phyloP scores from a whole-genome alignment of 2,113 vertebrate species.

The Dasyornis broadbenti region DNA sequence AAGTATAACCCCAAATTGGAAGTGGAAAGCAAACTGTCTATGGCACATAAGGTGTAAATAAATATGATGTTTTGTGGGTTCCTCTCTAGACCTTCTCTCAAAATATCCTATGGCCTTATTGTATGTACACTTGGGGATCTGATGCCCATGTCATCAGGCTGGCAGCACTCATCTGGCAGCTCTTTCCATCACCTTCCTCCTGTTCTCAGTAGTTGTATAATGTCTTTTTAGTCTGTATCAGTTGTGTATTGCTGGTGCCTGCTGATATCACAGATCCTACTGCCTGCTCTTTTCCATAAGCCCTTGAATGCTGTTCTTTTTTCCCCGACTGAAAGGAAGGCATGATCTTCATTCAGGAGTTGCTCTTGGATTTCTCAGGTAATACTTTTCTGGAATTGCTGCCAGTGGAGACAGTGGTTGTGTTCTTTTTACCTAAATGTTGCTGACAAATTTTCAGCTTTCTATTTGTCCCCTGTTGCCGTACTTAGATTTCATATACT shows the following conservation, averaged over 20 bases:
- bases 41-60: not conserved
- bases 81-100: not conserved
- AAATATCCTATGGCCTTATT: not conserved
- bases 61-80: not conserved
- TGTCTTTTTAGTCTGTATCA: not conserved
- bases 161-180: not conserved
- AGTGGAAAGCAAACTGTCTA: not conserved
- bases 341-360: not conserved
- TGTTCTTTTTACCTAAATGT: not conserved
- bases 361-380: not conserved
- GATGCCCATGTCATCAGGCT: not conserved
- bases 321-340: not conserved
- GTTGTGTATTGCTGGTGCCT: not conserved
- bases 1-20: not conserved
- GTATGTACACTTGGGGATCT: not conserved
- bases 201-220: not conserved
- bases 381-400: not conserved
- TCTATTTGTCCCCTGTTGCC: not conserved
- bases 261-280: not conserved
- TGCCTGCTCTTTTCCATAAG: not conserved
- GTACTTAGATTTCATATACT: not conserved
- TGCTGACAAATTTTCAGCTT: not conserved
- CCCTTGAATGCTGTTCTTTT: not conserved
- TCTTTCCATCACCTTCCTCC: not conserved
- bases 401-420: not conserved